phyloP scores from a whole-genome alignment of 2,888 invertebrate species.

The Noctua pronuba region DNA sequence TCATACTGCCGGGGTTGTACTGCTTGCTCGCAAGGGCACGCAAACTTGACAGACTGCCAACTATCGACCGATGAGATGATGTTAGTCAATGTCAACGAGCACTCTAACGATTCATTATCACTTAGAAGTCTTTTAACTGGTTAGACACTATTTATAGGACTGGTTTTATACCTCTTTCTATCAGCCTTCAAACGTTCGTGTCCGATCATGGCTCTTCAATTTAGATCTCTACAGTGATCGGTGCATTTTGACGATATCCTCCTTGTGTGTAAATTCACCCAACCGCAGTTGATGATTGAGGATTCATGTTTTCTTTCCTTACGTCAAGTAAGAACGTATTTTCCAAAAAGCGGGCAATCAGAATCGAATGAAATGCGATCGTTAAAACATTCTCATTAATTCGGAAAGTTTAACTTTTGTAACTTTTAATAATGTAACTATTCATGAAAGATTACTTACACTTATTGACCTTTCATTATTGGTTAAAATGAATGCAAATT shows the following conservation, averaged over 20 bases:
- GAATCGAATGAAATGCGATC: background rate
- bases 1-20: slow-evolving; percentile 57
- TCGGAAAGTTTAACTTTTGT: background rate
- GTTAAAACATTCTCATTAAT: background rate
- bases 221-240: background rate
- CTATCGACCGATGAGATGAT: slow-evolving; percentile 81
- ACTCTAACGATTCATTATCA: slow-evolving; percentile 74
- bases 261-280: background rate
- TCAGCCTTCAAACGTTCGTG: background rate
- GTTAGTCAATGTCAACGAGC: slow-evolving; percentile 84
- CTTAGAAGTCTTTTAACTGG: slow-evolving; percentile 61
- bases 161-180: background rate
- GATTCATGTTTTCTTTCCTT: background rate
- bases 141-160: slow-evolving; percentile 26
- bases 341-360: background rate
- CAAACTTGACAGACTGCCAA: slow-evolving; percentile 85
- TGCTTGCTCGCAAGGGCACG: slow-evolving; percentile 75
- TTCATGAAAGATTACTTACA: background rate
- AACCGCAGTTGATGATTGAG: background rate
- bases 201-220: background rate
- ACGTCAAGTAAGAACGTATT: background rate
- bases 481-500: background rate
- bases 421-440: background rate
- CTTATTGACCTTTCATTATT: background rate
- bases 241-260: background rate